Evolutionary conservation across 2,113 vertebrate species (phyloP).

Genomic region (Indicator indicator): DNA sequence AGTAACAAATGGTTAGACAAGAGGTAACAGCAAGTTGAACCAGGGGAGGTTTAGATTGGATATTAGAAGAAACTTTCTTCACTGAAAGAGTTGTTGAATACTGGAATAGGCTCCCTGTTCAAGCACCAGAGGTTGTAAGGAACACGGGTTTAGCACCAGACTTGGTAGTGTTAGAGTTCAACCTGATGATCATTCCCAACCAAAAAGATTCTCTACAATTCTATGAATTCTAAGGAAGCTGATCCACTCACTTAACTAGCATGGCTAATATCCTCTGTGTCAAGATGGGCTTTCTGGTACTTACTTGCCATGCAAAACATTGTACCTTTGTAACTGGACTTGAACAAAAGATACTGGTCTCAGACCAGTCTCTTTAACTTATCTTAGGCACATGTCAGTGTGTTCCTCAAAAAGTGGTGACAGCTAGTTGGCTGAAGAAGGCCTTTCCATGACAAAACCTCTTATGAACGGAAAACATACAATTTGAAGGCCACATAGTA

Average conservation of each 20-base stretch:
- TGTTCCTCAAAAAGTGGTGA: not conserved
- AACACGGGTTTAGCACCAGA: no score
- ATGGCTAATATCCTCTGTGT: not conserved
- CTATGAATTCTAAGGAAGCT: not conserved
- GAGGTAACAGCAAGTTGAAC: no score
- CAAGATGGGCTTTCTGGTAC: not conserved
- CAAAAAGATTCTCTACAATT: no score
- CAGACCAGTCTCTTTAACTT: not conserved
- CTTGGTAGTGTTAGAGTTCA: no score
- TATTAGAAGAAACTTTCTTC: no score
- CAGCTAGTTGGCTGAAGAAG: not conserved
- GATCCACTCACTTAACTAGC: not conserved
- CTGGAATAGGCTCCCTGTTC: no score
- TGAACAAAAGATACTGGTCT: not conserved
- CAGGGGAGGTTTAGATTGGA: no score
- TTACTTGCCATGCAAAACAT: not conserved
- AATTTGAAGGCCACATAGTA: not conserved
- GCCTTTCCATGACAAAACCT: not conserved
- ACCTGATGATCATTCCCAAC: no score
- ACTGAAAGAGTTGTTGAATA: no score
- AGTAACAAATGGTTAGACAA: no score
- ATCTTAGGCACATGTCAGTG: not conserved
- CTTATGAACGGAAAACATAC: not conserved
- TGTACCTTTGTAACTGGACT: not conserved
- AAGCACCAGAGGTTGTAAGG: no score